These are phyloP conservation scores for Macrocentrus cingulum DNA, from an alignment of 1,140 invertebrate genomes.

Conservation along the genomic window DNA sequence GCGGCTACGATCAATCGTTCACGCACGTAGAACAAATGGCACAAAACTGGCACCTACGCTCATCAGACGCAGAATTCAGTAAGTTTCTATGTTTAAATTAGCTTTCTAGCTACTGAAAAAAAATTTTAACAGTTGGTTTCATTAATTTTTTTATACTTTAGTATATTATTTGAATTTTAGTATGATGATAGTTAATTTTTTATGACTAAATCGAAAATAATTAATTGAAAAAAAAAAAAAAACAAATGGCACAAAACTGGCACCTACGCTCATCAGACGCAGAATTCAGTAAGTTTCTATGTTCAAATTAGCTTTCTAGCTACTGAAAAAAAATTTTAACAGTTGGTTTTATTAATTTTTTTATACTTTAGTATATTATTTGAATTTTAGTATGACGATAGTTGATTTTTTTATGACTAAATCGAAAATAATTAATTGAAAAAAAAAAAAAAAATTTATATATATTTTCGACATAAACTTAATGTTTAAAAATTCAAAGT, in stretches of 20 bases:
- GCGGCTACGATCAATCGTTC: slow-evolving; percentile 36
- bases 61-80: background rate
- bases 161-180: too few species aligned
- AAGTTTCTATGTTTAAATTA: background rate
- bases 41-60: background rate
- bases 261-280: background rate
- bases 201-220: too few species aligned
- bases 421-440: slow-evolving; percentile 38
- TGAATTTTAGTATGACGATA: too few species aligned
- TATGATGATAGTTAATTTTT: too few species aligned
- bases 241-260: slow-evolving; percentile 4
- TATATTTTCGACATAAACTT: too few species aligned
- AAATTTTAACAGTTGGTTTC: too few species aligned
- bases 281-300: background rate
- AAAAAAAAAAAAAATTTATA: slow-evolving; percentile 8
- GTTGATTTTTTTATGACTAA: too few species aligned
- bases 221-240: slow-evolving; percentile 32
- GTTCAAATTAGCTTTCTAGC: background rate
- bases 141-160: too few species aligned
- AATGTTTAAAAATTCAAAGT: too few species aligned
- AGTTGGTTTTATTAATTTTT: too few species aligned
- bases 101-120: background rate
- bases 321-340: background rate
- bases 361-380: too few species aligned
- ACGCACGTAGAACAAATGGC: slow-evolving; percentile 16